Percentiles rank a stretch among this genome's conserved stretches.
Conservation (phyloP, 2,797 vertebrate genomes). For the Pagetopsis macropterus region DNA sequence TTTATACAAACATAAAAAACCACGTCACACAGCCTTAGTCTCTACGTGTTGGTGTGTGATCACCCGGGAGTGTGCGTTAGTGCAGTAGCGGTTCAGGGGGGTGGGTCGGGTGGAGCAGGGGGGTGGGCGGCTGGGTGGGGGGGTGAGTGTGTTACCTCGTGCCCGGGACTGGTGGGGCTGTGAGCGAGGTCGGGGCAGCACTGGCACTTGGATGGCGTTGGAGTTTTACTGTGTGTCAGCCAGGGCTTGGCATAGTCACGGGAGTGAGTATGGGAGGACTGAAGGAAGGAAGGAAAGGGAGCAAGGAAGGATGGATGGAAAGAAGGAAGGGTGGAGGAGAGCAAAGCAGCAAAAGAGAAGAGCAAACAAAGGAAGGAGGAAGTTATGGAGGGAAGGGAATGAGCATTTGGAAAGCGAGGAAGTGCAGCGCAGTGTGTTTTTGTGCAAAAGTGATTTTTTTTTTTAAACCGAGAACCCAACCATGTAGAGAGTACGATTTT, state of each 20-base stretch:
- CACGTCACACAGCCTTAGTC: background rate
- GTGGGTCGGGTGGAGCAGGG: slow-evolving; percentile 34
- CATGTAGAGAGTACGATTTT: slow-evolving; percentile 49
- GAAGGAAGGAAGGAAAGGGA: slow-evolving; percentile 82
- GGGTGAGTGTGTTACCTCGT: slow-evolving; percentile 91
- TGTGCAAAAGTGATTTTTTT: slow-evolving; percentile 40
- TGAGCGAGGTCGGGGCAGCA: slow-evolving; percentile 91
- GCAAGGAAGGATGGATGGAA: slow-evolving; percentile 67
- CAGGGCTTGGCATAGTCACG: slow-evolving; percentile 99
- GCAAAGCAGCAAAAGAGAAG: slow-evolving; percentile 53
- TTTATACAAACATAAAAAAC: slow-evolving; percentile 19
- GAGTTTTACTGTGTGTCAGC: slow-evolving; percentile 99
- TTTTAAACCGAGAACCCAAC: slow-evolving; percentile 30
- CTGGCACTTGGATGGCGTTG: slow-evolving; percentile 92
- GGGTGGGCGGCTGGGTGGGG: slow-evolving; percentile 25
- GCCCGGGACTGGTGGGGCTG: slow-evolving; percentile 85
- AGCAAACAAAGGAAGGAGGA: slow-evolving; percentile 27
- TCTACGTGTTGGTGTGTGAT: slow-evolving; percentile 3
- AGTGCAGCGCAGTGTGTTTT: slow-evolving; percentile 57
- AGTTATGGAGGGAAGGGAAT: slow-evolving; percentile 15
- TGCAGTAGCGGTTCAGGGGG: slow-evolving; percentile 60
- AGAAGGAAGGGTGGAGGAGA: slow-evolving; percentile 34
- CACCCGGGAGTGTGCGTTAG: slow-evolving; percentile 66
- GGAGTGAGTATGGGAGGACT: slow-evolving; percentile 93
- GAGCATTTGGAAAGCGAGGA: slow-evolving; percentile 21